Evolutionary conservation across 64 coral and sea anemone genomes (phyloP).

Genomic region (Pocillopora damicornis): DNA sequence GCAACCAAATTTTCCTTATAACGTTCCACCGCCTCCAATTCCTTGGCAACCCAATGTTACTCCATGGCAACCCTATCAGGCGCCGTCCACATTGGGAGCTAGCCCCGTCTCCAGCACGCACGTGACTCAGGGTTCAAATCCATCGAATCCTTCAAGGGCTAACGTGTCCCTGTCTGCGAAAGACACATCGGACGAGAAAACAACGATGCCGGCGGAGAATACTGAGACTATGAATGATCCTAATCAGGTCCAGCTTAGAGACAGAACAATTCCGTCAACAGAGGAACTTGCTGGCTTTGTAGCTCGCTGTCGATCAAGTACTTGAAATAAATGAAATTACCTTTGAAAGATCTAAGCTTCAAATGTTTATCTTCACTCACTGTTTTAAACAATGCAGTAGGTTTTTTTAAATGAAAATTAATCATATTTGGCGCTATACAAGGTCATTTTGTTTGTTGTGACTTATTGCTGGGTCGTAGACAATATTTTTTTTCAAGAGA

Average conservation of each 20-base stretch:
- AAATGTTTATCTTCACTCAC: too few species aligned
- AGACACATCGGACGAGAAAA: neutral
- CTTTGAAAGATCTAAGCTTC: too few species aligned
- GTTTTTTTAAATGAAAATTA: too few species aligned
- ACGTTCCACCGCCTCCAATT: slow-evolving; percentile 30
- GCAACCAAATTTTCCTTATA: slow-evolving; percentile 22
- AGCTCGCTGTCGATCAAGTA: slow-evolving; percentile 11
- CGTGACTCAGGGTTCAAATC: neutral
- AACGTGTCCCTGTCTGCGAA: neutral
- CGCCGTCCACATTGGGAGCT: neutral
- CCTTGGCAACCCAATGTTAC: slow-evolving; percentile 29
- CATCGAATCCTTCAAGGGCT: neutral
- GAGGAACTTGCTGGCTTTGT: slow-evolving; percentile 23
- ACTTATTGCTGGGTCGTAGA: too few species aligned
- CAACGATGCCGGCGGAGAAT: neutral
- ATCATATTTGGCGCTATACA: too few species aligned
- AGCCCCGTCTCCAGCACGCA: neutral
- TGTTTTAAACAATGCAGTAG: too few species aligned
- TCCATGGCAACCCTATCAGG: slow-evolving; percentile 27
- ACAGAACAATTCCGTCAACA: neutral
- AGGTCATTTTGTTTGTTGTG: too few species aligned
- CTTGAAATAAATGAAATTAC: neutral
- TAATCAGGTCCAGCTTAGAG: neutral
- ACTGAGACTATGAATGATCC: neutral
- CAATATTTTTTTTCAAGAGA: too few species aligned